Percentiles rank a stretch among this genome's conserved stretches.
These are phyloP conservation scores for Tetropium fuscum DNA, from an alignment of 2,888 invertebrate genomes.

Conservation along the genomic window DNA sequence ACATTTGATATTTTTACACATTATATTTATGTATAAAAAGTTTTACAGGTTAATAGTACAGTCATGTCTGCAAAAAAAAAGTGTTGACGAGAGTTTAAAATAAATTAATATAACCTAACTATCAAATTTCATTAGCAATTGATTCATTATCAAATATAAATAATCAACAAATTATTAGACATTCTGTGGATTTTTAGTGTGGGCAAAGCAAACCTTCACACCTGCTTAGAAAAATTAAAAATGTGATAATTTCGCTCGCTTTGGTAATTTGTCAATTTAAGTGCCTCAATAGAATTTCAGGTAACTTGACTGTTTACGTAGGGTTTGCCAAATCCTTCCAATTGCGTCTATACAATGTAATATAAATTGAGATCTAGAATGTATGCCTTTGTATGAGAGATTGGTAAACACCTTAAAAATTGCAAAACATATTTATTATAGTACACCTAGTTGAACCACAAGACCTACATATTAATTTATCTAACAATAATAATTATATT, in stretches of 20 bases:
- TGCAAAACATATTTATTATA: constrained; percentile 54
- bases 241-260: constrained; percentile 38
- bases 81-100: constrained; percentile 18
- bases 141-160: constrained; percentile 12
- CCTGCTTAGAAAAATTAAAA: constrained; percentile 11
- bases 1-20: constrained; percentile 58
- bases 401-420: constrained; percentile 35
- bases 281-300: constrained; percentile 22
- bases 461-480: constrained; percentile 65
- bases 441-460: constrained; percentile 65
- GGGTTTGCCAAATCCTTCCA: constrained; percentile 3
- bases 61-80: constrained; percentile 55
- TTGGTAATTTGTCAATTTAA: constrained; percentile 29
- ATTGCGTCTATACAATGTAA: constrained; percentile 8
- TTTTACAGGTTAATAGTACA: constrained; percentile 61
- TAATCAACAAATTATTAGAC: constrained; percentile 23
- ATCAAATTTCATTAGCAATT: constrained; percentile 17
- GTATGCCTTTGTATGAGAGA: constrained; percentile 25
- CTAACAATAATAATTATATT: constrained; percentile 64
- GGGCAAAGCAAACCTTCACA: constrained; percentile 20
- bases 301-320: constrained; percentile 16
- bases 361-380: constrained; percentile 16
- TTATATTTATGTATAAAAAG: constrained; percentile 65
- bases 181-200: constrained; percentile 4
- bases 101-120: constrained; percentile 20